Evolutionary conservation across 1,140 invertebrate species (phyloP).

Genomic region (Copidosoma floridanum): DNA sequence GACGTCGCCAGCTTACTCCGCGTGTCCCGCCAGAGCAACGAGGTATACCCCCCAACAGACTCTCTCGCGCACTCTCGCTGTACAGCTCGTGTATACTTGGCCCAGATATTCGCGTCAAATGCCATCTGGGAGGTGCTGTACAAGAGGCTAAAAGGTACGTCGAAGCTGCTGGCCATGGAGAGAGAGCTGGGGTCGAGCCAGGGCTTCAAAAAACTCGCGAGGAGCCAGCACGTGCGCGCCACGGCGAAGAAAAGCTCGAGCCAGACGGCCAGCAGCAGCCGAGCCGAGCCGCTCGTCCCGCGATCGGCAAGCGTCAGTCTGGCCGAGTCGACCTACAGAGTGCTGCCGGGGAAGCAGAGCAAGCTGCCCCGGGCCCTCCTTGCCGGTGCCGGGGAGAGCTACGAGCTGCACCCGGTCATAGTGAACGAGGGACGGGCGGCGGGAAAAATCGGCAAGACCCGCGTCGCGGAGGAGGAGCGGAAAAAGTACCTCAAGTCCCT

Average conservation of each 20-base stretch:
- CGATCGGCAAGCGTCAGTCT: background rate
- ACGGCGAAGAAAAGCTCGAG: background rate
- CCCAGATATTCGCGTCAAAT: conserved; percentile 43
- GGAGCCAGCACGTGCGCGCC: background rate
- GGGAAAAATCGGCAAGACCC: background rate
- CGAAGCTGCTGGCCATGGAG: conserved; percentile 8
- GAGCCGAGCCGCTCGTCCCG: too few species aligned
- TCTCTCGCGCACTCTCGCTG: too few species aligned
- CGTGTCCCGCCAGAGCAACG: conserved; percentile 42
- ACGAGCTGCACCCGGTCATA: too few species aligned
- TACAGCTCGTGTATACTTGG: too few species aligned
- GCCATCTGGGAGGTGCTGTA: conserved; percentile 43
- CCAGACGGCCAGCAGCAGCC: background rate
- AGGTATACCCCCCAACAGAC: too few species aligned
- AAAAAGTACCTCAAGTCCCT: background rate
- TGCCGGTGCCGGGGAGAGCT: background rate
- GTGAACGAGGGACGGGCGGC: background rate
- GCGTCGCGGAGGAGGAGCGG: background rate
- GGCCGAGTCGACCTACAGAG: too few species aligned
- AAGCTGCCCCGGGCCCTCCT: too few species aligned
- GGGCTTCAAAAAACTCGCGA: conserved; percentile 6
- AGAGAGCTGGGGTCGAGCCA: background rate
- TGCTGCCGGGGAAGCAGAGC: too few species aligned
- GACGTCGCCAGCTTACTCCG: conserved; percentile 45
- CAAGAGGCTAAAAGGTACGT: conserved; percentile 28